A percentile compares a stretch with the other conserved stretches of the same genome.
These are phyloP conservation scores for Choloepus hoffmanni DNA, from an alignment of 2,113 vertebrate species.

Conservation along the genomic window DNA sequence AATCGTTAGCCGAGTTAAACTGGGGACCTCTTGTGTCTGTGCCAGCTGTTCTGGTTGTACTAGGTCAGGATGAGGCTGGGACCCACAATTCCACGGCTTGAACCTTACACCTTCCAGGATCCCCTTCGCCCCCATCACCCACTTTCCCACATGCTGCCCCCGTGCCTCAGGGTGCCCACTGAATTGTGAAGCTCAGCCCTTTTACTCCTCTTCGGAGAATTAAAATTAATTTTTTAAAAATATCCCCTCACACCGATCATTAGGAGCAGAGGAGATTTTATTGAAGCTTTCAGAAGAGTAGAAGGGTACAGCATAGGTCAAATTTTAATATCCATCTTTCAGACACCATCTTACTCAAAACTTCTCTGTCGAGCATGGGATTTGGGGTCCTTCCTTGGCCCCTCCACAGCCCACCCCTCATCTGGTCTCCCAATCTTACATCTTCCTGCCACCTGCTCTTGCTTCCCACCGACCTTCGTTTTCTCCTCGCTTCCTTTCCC, in stretches of 20 bases:
- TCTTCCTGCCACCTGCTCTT: not conserved
- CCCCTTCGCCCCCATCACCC: not conserved
- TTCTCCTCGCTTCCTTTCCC: not conserved
- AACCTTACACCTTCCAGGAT: accelerated
- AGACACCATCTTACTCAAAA: not conserved
- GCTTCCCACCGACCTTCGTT: not conserved
- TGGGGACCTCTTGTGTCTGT: not conserved
- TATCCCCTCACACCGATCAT: not conserved
- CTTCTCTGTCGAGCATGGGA: not conserved
- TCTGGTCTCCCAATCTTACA: not conserved
- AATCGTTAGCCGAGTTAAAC: not conserved
- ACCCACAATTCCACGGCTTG: not conserved
- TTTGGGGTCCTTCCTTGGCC: not conserved
- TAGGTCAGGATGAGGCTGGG: not conserved
- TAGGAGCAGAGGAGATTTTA: not conserved
- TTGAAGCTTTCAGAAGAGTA: not conserved
- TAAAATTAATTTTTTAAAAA: not conserved
- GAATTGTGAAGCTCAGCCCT: not conserved
- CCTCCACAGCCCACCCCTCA: not conserved
- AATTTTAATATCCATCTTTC: not conserved
- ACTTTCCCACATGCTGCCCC: not conserved
- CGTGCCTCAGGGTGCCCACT: not conserved
- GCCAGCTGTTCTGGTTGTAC: not conserved
- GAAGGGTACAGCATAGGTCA: not conserved
- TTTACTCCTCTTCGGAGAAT: not conserved